These are phyloP conservation scores for Yponomeuta evonymella DNA, from an alignment of 2,888 invertebrate genomes.

Conservation along the genomic window DNA sequence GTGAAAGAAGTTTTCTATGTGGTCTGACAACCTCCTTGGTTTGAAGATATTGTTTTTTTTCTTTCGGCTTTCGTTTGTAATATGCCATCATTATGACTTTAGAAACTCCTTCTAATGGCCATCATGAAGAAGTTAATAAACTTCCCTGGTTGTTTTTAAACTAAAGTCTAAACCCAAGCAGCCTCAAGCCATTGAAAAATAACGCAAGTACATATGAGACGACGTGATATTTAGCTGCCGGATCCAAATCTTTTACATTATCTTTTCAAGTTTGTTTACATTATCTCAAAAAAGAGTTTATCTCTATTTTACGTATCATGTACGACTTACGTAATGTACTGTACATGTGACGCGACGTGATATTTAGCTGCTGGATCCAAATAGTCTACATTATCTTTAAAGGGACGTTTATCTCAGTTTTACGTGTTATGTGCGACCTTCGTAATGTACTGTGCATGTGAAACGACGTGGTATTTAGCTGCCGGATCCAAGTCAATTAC, in stretches of 20 bases:
- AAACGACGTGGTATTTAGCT: constrained; percentile 84
- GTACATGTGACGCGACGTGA: constrained; percentile 67
- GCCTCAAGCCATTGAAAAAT: too few relatives aligned
- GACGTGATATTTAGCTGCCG: constrained; percentile 85
- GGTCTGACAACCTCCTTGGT: too few relatives aligned
- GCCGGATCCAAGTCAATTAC: constrained; percentile 85
- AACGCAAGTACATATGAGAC: constrained; percentile 51
- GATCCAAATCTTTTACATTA: constrained; percentile 81
- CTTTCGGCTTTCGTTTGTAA: too few relatives aligned
- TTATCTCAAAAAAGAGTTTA: too few relatives aligned
- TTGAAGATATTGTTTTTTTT: too few relatives aligned
- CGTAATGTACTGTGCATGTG: constrained; percentile 81
- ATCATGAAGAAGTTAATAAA: too few relatives aligned
- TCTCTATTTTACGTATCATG: not conserved
- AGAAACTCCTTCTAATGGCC: too few relatives aligned
- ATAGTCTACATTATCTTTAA: constrained; percentile 11
- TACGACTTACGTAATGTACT: constrained; percentile 69
- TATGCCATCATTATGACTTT: too few relatives aligned
- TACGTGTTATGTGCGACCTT: constrained; percentile 50
- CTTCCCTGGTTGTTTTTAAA: too few relatives aligned
- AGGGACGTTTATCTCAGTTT: constrained; percentile 32
- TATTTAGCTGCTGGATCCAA: constrained; percentile 87
- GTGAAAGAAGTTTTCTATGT: too few relatives aligned
- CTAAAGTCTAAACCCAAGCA: too few relatives aligned
- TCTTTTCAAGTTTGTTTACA: too few relatives aligned